Evolutionary conservation across 2,888 invertebrate species (phyloP).

Genomic region (Zele albiditarsus): DNA sequence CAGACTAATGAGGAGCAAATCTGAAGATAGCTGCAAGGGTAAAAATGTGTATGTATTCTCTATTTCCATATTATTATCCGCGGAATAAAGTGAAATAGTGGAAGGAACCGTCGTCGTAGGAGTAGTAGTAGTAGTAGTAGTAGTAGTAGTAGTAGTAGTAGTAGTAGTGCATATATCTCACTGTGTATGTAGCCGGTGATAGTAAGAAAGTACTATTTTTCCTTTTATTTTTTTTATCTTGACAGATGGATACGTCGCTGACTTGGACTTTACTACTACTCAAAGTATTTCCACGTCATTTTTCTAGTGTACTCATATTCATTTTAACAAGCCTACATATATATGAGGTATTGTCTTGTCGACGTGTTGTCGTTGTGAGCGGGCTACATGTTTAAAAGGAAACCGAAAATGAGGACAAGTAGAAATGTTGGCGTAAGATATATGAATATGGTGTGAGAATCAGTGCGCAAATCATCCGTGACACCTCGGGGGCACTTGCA

Average conservation of each 20-base stretch:
- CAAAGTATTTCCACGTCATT: background rate
- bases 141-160: too few relatives aligned
- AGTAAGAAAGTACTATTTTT: too few relatives aligned
- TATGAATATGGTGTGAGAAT: slow-evolving; percentile 65
- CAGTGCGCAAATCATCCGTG: slow-evolving; percentile 68
- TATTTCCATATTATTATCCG: slow-evolving; percentile 31
- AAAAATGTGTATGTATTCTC: slow-evolving; percentile 49
- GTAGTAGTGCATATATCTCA: too few relatives aligned
- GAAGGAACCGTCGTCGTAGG: too few relatives aligned
- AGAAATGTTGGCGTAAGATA: slow-evolving; percentile 38
- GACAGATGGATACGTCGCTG: background rate
- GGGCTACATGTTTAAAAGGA: slow-evolving; percentile 71
- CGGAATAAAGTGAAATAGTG: background rate
- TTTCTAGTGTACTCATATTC: slow-evolving; percentile 66
- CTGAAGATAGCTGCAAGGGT: slow-evolving; percentile 62
- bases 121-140: too few relatives aligned
- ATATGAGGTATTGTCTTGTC: slow-evolving; percentile 47
- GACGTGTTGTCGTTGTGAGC: slow-evolving; percentile 52
- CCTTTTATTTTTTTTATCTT: background rate
- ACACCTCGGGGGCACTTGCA: slow-evolving; percentile 69
- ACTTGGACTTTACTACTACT: background rate
- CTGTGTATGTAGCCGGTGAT: too few relatives aligned
- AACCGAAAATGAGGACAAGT: slow-evolving; percentile 73
- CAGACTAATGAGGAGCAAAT: slow-evolving; percentile 66
- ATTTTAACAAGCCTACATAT: slow-evolving; percentile 71